Conservation (phyloP, 2,113 vertebrate genomes). For the Centropristis striata region DNA sequence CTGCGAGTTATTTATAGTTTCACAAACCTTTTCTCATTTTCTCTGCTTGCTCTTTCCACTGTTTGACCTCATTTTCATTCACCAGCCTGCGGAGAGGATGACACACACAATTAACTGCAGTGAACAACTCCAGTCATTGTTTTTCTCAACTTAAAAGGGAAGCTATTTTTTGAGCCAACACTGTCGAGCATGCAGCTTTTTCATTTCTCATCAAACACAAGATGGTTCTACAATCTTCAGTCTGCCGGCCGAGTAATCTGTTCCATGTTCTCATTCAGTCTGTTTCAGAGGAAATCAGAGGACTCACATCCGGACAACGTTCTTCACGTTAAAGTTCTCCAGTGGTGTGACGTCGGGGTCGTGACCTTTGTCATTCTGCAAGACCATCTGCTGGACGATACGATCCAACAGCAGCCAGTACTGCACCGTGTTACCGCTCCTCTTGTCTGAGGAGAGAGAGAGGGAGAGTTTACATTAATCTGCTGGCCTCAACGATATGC, state of each 20-base stretch:
- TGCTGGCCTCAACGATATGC: background rate
- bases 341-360: constrained; percentile 95
- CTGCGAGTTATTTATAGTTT: background rate
- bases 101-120: constrained; percentile 47
- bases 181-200: constrained; percentile 31
- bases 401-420: constrained; percentile 98
- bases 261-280: constrained; percentile 27
- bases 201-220: constrained; percentile 29
- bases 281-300: background rate
- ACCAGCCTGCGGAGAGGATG: constrained; percentile 89
- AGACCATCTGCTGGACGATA: constrained; percentile 97
- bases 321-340: constrained; percentile 99
- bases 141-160: constrained; percentile 33
- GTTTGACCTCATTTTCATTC: constrained; percentile 99
- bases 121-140: constrained; percentile 12
- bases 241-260: constrained; percentile 29
- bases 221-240: constrained; percentile 36
- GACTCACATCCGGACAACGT: constrained; percentile 97
- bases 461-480: constrained; percentile 22
- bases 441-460: constrained; percentile 88
- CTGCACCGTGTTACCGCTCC: constrained; percentile 97
- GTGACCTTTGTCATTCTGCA: constrained; percentile 98
- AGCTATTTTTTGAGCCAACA: constrained; percentile 43
- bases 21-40: constrained; percentile 97
- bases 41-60: constrained; percentile 99